phyloP scores from a whole-genome alignment of 2,113 vertebrate species.

The Ahaetulla prasina region DNA sequence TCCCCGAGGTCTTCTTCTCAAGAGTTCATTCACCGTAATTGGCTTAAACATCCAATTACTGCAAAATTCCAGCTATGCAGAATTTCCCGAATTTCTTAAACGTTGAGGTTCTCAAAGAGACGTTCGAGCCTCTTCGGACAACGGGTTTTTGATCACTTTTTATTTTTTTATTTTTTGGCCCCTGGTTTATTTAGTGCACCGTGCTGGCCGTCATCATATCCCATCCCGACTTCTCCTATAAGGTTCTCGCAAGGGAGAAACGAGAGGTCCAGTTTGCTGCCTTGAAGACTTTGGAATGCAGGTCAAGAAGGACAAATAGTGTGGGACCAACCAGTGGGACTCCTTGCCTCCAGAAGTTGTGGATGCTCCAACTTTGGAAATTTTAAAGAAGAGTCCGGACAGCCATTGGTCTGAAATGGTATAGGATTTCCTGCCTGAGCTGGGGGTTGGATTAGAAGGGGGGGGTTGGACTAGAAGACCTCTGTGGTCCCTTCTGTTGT shows the following conservation, averaged over 20 bases:
- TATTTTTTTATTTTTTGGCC: no score
- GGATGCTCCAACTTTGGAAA: no score
- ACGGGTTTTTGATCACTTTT: neutral
- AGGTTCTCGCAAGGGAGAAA: neutral
- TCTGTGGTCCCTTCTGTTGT: no score
- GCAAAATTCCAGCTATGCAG: neutral
- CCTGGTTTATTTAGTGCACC: neutral
- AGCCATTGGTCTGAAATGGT: no score
- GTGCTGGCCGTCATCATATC: neutral
- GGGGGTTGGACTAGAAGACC: no score
- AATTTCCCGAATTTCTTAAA: neutral
- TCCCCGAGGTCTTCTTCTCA: rapidly evolving
- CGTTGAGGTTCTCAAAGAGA: neutral
- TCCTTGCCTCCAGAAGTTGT: no score
- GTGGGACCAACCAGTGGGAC: no score
- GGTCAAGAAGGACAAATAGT: no score
- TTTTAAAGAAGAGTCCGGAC: no score
- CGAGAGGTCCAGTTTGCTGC: neutral
- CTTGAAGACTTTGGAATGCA: neutral
- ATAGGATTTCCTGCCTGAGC: no score
- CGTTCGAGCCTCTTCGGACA: neutral
- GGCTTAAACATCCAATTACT: neutral
- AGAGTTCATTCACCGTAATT: neutral
- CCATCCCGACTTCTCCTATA: neutral
- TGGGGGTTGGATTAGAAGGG: no score